Conservation (phyloP, 2,113 vertebrate species). For the Notechis scutatus region DNA sequence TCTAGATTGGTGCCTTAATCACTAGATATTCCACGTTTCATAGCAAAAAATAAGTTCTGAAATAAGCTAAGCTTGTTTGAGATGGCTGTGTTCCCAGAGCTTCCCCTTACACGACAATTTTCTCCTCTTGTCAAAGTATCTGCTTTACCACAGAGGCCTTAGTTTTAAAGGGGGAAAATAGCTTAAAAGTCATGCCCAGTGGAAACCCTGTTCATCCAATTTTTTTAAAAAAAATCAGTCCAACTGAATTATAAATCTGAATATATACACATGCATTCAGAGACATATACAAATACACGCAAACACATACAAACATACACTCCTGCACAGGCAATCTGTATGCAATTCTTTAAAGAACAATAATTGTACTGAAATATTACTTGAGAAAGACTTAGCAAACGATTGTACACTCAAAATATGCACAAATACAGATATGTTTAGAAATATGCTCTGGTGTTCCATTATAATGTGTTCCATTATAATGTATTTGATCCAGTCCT, state of each 20-base stretch:
- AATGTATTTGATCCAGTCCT: not conserved
- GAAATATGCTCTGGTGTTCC: not conserved
- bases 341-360: not conserved
- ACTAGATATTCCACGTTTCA: not conserved
- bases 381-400: not conserved
- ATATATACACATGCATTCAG: not conserved
- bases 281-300: not conserved
- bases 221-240: not conserved
- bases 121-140: slow-evolving; percentile 31
- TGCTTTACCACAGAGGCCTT: slow-evolving; percentile 33
- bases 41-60: not conserved
- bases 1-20: too few species aligned
- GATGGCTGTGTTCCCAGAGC: not conserved
- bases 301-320: not conserved
- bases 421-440: not conserved
- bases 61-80: not conserved
- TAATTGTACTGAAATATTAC: not conserved
- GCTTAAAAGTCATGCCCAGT: not conserved
- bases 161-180: slow-evolving; percentile 8
- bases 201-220: not conserved
- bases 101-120: not conserved
- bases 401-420: not conserved
- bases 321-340: not conserved
- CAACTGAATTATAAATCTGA: not conserved
- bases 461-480: not conserved